These are phyloP conservation scores for Polymixis lichenea DNA, from an alignment of 2,888 invertebrate species.

Conservation along the genomic window DNA sequence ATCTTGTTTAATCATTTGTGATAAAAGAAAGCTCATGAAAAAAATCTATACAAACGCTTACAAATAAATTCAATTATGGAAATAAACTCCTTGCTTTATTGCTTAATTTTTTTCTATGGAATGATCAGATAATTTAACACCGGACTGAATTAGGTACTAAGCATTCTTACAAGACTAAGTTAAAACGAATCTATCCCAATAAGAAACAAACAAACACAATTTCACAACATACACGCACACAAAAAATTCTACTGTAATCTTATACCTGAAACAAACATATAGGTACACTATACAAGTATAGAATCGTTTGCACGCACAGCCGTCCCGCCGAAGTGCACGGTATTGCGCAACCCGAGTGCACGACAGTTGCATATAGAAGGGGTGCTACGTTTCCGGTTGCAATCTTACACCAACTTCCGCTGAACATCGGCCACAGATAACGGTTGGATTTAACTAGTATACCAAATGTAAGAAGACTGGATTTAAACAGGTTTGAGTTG, in stretches of 20 bases:
- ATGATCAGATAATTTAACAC: neutral
- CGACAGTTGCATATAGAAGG: slow-evolving; percentile 73
- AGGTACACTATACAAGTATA: neutral
- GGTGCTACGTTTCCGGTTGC: slow-evolving; percentile 84
- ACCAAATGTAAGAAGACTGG: slow-evolving; percentile 34
- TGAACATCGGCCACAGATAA: slow-evolving; percentile 61
- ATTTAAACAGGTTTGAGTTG: slow-evolving; percentile 1
- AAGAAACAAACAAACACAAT: neutral
- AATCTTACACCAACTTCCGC: slow-evolving; percentile 87
- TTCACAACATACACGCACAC: neutral
- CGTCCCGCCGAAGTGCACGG: slow-evolving; percentile 44
- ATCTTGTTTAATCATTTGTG: neutral
- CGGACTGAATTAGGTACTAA: neutral
- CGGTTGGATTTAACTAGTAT: slow-evolving; percentile 49
- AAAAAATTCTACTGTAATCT: neutral
- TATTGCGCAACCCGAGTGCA: slow-evolving; percentile 75
- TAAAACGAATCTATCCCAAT: neutral
- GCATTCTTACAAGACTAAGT: neutral
- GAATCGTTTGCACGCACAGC: slow-evolving; percentile 24
- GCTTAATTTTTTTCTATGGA: neutral
- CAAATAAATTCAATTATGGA: neutral
- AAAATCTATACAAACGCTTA: neutral
- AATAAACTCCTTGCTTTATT: neutral
- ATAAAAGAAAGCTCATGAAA: too few relatives aligned
- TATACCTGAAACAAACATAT: slow-evolving; percentile 12